These are phyloP conservation scores for Hartigia nigra DNA, from an alignment of 2,888 invertebrate genomes.

Conservation along the genomic window DNA sequence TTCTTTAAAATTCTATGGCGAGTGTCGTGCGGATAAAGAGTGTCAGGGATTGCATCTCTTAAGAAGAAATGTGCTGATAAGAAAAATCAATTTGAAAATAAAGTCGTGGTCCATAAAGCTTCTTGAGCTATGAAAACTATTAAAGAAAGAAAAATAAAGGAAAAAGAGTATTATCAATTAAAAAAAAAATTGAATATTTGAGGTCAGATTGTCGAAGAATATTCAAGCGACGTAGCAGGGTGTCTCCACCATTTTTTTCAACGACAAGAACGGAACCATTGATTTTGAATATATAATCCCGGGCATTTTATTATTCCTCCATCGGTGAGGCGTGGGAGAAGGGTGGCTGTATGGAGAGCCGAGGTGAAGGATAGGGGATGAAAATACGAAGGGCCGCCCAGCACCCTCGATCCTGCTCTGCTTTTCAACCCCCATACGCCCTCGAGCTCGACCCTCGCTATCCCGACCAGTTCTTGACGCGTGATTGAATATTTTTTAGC, in stretches of 20 bases:
- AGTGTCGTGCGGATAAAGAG: background rate
- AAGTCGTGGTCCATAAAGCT: background rate
- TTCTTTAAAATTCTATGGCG: background rate
- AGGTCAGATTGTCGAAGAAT: background rate
- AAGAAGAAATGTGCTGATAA: background rate
- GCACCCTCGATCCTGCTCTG: constrained; percentile 34
- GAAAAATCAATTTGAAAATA: background rate
- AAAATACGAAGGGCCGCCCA: constrained; percentile 30
- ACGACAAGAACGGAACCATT: constrained; percentile 55
- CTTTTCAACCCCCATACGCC: constrained; percentile 35
- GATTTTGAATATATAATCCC: constrained; percentile 64
- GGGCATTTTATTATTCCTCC: constrained; percentile 63
- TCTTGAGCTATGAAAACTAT: background rate
- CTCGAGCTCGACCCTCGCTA: constrained; percentile 37
- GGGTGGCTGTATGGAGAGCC: constrained; percentile 23
- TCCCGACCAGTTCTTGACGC: constrained; percentile 58
- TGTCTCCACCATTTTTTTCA: constrained; percentile 45
- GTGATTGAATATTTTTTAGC: constrained; percentile 66
- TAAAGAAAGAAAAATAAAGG: background rate
- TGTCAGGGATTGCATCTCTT: background rate
- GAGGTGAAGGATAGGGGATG: constrained; percentile 24
- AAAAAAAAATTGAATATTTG: background rate
- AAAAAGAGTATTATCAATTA: background rate
- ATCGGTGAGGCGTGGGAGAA: constrained; percentile 34
- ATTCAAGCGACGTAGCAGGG: constrained; percentile 19